Conservation (phyloP, 2,113 vertebrate genomes). For the Sigmodon hispidus region DNA sequence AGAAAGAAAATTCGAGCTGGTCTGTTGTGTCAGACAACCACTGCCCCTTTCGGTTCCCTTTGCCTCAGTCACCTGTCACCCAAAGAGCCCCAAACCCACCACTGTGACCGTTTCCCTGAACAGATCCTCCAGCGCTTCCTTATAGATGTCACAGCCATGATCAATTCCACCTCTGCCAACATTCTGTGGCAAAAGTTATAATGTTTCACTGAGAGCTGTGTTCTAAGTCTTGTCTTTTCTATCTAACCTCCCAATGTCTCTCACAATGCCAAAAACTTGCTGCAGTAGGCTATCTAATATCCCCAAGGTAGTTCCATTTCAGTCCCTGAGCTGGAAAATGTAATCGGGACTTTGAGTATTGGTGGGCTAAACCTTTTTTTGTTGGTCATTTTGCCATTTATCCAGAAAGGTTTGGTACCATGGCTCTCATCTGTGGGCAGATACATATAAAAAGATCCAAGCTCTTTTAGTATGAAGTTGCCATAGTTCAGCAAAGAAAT, state of each 20-base stretch:
- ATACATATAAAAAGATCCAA: background rate
- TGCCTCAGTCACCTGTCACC: background rate
- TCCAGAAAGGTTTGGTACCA: fast-evolving
- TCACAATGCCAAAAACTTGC: background rate
- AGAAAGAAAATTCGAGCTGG: background rate
- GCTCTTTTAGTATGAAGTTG: background rate
- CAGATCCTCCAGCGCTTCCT: background rate
- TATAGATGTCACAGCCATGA: background rate
- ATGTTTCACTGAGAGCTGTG: background rate
- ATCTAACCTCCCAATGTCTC: background rate
- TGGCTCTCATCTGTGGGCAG: too few relatives aligned
- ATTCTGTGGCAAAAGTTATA: background rate
- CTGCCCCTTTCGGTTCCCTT: conserved; percentile 51
- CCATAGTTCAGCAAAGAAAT: background rate
- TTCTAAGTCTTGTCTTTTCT: background rate
- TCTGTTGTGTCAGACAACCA: background rate
- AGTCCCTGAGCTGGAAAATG: fast-evolving
- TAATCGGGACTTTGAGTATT: too few relatives aligned
- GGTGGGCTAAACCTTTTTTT: background rate
- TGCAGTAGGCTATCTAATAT: fast-evolving
- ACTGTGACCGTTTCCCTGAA: background rate
- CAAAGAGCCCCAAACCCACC: background rate
- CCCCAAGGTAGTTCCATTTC: too few relatives aligned
- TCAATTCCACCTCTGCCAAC: background rate
- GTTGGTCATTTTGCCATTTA: background rate